Conservation (phyloP, 1,140 invertebrate genomes). For the Heliothis virescens region DNA sequence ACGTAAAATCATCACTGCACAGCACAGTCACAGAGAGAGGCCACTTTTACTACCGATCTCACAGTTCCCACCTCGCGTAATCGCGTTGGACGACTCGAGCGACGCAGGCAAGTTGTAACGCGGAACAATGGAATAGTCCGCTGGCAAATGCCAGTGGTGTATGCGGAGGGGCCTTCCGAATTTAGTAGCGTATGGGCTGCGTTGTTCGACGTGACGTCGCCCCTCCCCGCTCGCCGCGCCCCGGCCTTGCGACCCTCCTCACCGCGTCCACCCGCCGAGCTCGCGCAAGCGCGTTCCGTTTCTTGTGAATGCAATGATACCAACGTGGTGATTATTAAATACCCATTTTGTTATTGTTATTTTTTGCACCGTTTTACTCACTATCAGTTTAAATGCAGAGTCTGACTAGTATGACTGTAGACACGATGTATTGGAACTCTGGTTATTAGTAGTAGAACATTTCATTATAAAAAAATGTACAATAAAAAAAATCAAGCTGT, state of each 20-base stretch:
- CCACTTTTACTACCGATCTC: slow-evolving; percentile 76
- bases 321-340: slow-evolving; percentile 61
- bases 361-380: background rate
- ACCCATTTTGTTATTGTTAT: slow-evolving; percentile 51
- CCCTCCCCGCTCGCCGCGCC: slow-evolving; percentile 69
- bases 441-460: no score
- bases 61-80: slow-evolving; percentile 80
- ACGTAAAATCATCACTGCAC: slow-evolving; percentile 60
- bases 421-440: no score
- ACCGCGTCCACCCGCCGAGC: slow-evolving; percentile 67
- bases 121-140: slow-evolving; percentile 55
- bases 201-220: slow-evolving; percentile 84
- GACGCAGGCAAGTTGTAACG: slow-evolving; percentile 79
- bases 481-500: no score
- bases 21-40: slow-evolving; percentile 64
- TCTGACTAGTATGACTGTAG: no score
- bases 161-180: slow-evolving; percentile 60
- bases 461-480: no score
- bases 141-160: slow-evolving; percentile 26
- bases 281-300: slow-evolving; percentile 82
- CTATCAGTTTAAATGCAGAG: background rate
- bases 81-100: slow-evolving; percentile 80
- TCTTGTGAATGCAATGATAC: slow-evolving; percentile 75
- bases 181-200: slow-evolving; percentile 73
- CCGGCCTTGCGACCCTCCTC: slow-evolving; percentile 81